These are phyloP conservation scores for Mimas tiliae DNA, from an alignment of 2,888 invertebrate species.

Conservation along the genomic window DNA sequence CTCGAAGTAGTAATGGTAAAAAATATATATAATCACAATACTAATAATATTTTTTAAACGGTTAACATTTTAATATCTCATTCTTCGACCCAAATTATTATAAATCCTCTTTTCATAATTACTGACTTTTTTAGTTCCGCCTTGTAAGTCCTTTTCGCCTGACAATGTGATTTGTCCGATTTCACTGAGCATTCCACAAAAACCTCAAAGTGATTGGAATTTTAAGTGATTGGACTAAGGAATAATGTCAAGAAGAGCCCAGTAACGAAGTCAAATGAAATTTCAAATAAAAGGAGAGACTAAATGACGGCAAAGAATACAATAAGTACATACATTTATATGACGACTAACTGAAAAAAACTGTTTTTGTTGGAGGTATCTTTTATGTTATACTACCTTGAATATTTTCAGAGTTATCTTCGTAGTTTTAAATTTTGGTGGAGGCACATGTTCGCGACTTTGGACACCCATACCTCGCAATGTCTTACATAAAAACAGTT, in stretches of 20 bases:
- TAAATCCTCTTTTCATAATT: conserved; percentile 4
- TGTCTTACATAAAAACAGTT: too few species aligned
- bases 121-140: neutral
- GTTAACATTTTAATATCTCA: neutral
- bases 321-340: neutral
- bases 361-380: too few species aligned
- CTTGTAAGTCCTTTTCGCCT: conserved; percentile 15
- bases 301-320: neutral
- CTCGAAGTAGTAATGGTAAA: too few species aligned
- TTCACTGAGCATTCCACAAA: conserved; percentile 18
- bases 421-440: too few species aligned
- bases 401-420: too few species aligned
- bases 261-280: conserved; percentile 15
- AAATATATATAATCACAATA: too few species aligned
- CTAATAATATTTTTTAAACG: too few species aligned
- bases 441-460: too few species aligned
- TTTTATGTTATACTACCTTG: too few species aligned
- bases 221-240: conserved; percentile 24
- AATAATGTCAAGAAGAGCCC: conserved; percentile 15
- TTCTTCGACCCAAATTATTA: neutral
- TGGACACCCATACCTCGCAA: too few species aligned
- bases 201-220: conserved; percentile 22
- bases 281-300: conserved; percentile 11
- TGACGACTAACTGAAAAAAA: neutral
- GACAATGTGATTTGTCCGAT: conserved; percentile 24